A percentile compares a stretch with the other conserved stretches of the same genome.
phyloP scores from a whole-genome alignment of 2,113 vertebrate species.

The Poeciliopsis occidentalis region DNA sequence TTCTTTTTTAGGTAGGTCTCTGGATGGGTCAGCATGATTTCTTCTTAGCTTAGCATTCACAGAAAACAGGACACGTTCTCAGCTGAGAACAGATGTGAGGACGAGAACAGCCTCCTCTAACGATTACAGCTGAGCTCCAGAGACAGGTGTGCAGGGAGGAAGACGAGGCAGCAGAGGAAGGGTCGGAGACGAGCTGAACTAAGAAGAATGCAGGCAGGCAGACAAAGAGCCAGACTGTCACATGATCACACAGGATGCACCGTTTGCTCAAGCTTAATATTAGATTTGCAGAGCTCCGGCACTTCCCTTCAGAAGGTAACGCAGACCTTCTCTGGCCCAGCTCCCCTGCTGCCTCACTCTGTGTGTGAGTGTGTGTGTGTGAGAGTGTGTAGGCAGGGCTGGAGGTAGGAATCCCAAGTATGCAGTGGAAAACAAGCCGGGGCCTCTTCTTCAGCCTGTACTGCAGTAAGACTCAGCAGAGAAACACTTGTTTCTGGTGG shows the following conservation, averaged over 20 bases:
- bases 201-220: constrained; percentile 23
- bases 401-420: constrained; percentile 74
- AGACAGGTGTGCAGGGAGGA: constrained; percentile 19
- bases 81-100: not conserved
- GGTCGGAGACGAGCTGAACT: constrained; percentile 15
- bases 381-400: constrained; percentile 38
- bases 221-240: constrained; percentile 14
- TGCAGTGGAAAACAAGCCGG: constrained; percentile 73
- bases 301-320: constrained; percentile 26
- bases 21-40: no score
- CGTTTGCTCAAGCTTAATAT: constrained; percentile 46
- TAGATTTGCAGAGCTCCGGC: constrained; percentile 47
- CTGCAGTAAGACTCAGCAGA: constrained; percentile 35
- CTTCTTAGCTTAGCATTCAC: no score
- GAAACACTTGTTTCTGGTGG: not conserved
- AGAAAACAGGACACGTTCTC: no score
- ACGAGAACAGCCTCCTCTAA: not conserved
- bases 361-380: no score
- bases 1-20: no score
- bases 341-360: constrained; percentile 11
- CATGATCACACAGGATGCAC: constrained; percentile 32
- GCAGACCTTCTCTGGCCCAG: constrained; percentile 49
- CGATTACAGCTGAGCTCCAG: constrained; percentile 1
- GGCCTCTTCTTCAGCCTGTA: constrained; percentile 69
- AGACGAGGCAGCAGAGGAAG: constrained; percentile 14